Base-by-base conservation (phyloP, 2,888 invertebrate species). In the Melanostoma scalare region DNA sequence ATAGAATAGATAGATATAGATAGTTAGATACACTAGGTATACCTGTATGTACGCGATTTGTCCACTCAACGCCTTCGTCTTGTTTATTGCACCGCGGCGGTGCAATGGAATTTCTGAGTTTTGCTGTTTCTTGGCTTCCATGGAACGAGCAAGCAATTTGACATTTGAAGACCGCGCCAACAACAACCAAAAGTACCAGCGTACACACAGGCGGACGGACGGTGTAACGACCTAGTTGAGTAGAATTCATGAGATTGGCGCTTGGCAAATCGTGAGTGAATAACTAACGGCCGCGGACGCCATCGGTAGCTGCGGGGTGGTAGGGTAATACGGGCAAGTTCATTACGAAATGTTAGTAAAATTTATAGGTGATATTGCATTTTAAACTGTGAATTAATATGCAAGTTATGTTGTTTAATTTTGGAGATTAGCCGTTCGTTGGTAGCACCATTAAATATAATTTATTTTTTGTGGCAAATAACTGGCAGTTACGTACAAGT, bases 11-110 rank as follows among this genome's bases (percentile, higher is more conserved):
- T 44, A 33, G 44, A n/a, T 46, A 5, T 46, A 6, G 42, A 42
- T 31, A 61, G 35, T 60, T 46, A n/a, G n/a, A 20, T 20, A 20
- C 20, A 20, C 20, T 20, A 30, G 38, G 38, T 42, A 33, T 60
- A 55, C 48, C 48, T 61, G 58, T 35, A 38, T 33, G 30, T 20
- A 20, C 31, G 33, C 60, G 53, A 69, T 76, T 69, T 76, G 76
- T 77, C 76, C 76, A 77, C 71, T 63, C 76, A 74, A 68, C 79
- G 79, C 79, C 79, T 74, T 74, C 67, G 73, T 52, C 30, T 53
- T 60, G 60, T 78, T 78, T 67, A 73, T 60, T 67, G 53, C 55
- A 53, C 44, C 36, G 58, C 68, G n/a, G 40, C 56, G 48, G 35
- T 20, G 36, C 52, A 61, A 60, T 68, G 65, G 78, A 73, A 73